These are phyloP conservation scores for Eledone cirrhosa DNA, from an alignment of 2,888 invertebrate genomes.

Conservation along the genomic window DNA sequence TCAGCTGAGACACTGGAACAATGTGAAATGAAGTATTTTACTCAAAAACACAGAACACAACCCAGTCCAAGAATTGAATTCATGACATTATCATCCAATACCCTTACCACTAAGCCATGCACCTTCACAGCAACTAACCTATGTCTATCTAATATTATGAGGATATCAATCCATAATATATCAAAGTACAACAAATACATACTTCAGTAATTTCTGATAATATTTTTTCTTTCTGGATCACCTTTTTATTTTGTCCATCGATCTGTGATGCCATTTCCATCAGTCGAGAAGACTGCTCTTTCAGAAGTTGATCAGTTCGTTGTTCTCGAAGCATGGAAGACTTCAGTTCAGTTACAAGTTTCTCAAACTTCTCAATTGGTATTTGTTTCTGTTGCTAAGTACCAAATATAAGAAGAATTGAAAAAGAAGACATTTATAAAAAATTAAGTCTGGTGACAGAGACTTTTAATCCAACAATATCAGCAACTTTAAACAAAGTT, in stretches of 20 bases:
- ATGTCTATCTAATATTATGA: too few species aligned
- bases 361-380: constrained; percentile 59
- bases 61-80: too few species aligned
- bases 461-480: too few species aligned
- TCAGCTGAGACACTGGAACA: too few species aligned
- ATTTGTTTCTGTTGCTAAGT: constrained; percentile 48
- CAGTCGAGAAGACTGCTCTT: constrained; percentile 60
- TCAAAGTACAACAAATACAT: too few species aligned
- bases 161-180: too few species aligned
- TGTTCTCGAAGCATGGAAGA: constrained; percentile 59
- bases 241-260: constrained; percentile 53
- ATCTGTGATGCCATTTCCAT: constrained; percentile 52
- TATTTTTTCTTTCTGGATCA: constrained; percentile 53
- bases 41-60: too few species aligned
- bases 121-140: too few species aligned
- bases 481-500: too few species aligned
- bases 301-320: constrained; percentile 59
- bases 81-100: too few species aligned
- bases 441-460: neutral
- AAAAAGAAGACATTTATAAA: neutral
- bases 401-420: neutral
- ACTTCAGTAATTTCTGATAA: constrained; percentile 48
- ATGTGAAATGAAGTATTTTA: too few species aligned
- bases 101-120: too few species aligned
- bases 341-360: constrained; percentile 60